Evolutionary conservation across 2,888 invertebrate genomes (phyloP), one percentile per base, ranked within the genome.

Genomic region (Dione vanillae): DNA sequence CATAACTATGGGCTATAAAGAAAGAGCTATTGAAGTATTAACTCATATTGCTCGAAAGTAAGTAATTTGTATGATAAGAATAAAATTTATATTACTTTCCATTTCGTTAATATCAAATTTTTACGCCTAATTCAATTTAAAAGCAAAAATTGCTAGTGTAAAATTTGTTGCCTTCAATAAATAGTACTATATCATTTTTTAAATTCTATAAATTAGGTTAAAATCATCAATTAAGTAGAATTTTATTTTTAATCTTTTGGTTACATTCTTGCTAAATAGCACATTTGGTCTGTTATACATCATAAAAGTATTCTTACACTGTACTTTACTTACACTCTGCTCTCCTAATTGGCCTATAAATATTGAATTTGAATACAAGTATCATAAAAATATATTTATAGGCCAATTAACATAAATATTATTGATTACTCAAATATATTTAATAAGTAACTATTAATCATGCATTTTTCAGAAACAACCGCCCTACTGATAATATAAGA

Each of bases 1-100:
- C 8, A 93, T 96, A 51, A 95, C 96, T 11, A 94, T 95, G 1
- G 96, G 96, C 0, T 94, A 92, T 73, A 92, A 94, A 67, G 94
- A 95, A 37, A 90, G 94, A 76, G 95, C 97, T 0, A 89, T 95
- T 3, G 82, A 88, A 47, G 86, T 96, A 0, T 85, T 97, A n/a
- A 94, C 94, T 66, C 91, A 92, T 70, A 96, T 95, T 11, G 96
- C 96, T 0, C 94, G 89, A 76, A 85, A 77, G 81, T 91, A 82
- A 80, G 84, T 79, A 56, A 1, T 20, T 19, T 47, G n/a, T 11
- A 10, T 49, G 19, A 19, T 49, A 49, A 19, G 5, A 47, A 16
- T 47, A 47, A 16, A 16, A 16, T 40, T 3, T 40, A 5, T 27
- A 27, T 27, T 27, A 3, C 27, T 27, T 27, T 27, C 2, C 27